A percentile compares a stretch with the other conserved stretches of the same genome.
These are phyloP conservation scores for Cryptoprocta ferox DNA, from an alignment of 2,797 vertebrate species.

Conservation along the genomic window DNA sequence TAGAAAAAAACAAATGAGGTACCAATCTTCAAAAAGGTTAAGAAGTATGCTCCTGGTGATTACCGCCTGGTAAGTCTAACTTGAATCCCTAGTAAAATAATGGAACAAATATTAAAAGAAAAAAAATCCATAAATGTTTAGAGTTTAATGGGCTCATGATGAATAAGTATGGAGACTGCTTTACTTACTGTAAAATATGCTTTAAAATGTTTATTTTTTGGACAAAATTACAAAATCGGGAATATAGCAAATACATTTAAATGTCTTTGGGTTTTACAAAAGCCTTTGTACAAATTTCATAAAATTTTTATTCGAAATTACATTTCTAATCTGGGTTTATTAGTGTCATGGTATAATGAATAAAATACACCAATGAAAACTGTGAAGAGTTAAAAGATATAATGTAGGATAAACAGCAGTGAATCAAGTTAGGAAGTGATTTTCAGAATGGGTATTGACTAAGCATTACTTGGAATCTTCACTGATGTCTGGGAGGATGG, in stretches of 20 bases:
- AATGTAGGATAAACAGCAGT: slow-evolving; percentile 24
- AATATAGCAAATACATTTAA: slow-evolving; percentile 23
- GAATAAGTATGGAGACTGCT: background rate
- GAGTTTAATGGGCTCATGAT: slow-evolving; percentile 38
- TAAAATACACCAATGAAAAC: background rate
- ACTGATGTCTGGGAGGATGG: background rate
- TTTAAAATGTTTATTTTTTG: slow-evolving; percentile 19
- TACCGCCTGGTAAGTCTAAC: slow-evolving; percentile 37
- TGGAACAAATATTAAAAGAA: slow-evolving; percentile 57
- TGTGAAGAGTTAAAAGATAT: background rate
- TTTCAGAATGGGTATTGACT: background rate
- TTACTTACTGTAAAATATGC: slow-evolving; percentile 54
- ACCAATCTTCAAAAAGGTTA: slow-evolving; percentile 53
- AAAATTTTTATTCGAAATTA: slow-evolving; percentile 1
- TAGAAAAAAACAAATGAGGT: slow-evolving; percentile 40
- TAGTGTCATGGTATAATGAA: background rate
- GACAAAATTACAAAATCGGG: slow-evolving; percentile 20
- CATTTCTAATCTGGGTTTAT: slow-evolving; percentile 26
- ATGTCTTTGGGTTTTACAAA: slow-evolving; percentile 26
- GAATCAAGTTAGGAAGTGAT: background rate
- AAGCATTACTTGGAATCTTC: slow-evolving; percentile 1
- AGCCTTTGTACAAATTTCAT: slow-evolving; percentile 21
- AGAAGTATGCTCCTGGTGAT: background rate
- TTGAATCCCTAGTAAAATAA: slow-evolving; percentile 47
- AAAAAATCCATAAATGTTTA: slow-evolving; percentile 37